Conservation (phyloP, 2,888 invertebrate genomes). For the Cheiracanthium punctorium region DNA sequence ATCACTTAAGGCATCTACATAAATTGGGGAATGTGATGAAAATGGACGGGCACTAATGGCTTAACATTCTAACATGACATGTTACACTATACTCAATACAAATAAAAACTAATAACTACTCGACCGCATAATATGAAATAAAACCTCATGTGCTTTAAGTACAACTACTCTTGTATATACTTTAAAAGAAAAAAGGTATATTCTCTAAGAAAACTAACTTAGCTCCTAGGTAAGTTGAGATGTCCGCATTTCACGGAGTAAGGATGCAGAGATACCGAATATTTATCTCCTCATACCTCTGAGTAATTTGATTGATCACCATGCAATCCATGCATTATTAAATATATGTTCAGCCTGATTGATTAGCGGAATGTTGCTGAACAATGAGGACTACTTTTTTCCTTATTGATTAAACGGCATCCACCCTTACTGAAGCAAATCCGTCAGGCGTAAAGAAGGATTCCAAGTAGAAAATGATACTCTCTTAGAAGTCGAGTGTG, state of each 20-base stretch:
- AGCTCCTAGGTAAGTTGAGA: not conserved
- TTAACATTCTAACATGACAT: too few species aligned
- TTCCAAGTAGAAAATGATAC: not conserved
- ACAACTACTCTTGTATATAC: too few species aligned
- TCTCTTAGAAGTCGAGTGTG: not conserved
- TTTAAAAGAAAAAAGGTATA: too few species aligned
- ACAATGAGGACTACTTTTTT: constrained; percentile 1
- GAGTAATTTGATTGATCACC: not conserved
- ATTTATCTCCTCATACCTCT: not conserved
- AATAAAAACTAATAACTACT: too few species aligned
- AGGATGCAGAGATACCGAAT: not conserved
- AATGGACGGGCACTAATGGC: too few species aligned
- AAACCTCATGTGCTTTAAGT: too few species aligned
- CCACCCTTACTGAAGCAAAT: not conserved
- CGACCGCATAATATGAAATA: too few species aligned
- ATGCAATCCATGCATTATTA: not conserved
- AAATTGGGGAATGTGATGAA: too few species aligned
- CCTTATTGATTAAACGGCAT: constrained; percentile 9
- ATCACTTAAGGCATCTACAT: too few species aligned
- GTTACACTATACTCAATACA: too few species aligned
- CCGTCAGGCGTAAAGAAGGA: not conserved
- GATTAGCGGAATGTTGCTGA: not conserved
- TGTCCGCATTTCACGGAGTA: not conserved
- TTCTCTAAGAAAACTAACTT: too few species aligned
- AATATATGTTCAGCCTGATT: constrained; percentile 6